Evolutionary conservation across 2,113 vertebrate genomes (phyloP), one percentile per base, ranked within the genome.

Genomic region (Mohoua ochrocephala): DNA sequence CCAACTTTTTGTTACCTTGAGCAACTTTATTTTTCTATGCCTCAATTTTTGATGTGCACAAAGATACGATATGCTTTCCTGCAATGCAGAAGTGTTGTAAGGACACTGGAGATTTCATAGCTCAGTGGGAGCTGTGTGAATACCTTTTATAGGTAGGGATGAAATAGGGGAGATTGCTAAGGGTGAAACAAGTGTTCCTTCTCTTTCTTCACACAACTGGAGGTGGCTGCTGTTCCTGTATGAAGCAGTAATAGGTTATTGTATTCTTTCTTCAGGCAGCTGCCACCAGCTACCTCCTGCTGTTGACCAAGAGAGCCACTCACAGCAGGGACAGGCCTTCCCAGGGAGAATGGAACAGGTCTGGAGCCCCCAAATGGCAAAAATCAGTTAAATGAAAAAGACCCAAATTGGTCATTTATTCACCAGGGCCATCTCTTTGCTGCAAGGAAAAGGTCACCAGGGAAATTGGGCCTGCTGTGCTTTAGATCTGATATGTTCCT

Each of bases 181-280:
- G 77, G 88, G 92, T 3, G 37, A 96, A 94, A 95, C 83, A 91
- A 92, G 91, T 94, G 80, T 91, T 87, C 73, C 60, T 93, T 84
- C 83, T 92, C 80, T 86, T 44, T 89, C 84, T 91, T 96, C 80
- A 45, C 76, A 60, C 86, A 93, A 75, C 75, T 0, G 1, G 83
- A 92, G 68, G 69, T 2, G 7, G 86, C 65, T 92, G 92, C 65
- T 7, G 11, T 57, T 92, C 37, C 57, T 65, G 64, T 82, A 39
- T 65, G 88, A 89, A 89, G 85, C 83, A 84, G 80, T 94, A 94
- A 96, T 92, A 93, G 39, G 18, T 93, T 91, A 88, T 28, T 92
- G 83, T 79, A 33, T 23, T 96, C 65, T 95, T 95, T 92, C 96
- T 93, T 95, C 76, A 94, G 96, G 91, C 37, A 93, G 77, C 93